Evolutionary conservation across 2,888 invertebrate species (phyloP), one percentile per base, ranked within the genome.

Genomic region (Biston stratarius): DNA sequence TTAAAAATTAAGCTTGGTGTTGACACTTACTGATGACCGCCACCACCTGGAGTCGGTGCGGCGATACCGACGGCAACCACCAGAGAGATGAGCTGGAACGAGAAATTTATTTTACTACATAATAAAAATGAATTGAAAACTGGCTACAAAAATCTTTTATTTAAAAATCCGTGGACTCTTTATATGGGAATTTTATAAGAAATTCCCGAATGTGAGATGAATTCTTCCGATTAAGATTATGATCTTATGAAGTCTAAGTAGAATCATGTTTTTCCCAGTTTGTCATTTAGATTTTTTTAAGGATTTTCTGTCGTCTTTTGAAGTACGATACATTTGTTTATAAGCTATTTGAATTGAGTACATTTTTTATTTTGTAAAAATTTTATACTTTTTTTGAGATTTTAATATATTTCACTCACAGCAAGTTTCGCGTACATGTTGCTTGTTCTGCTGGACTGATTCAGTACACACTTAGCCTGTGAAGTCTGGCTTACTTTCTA

Each of bases 361-460:
- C 9, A 42, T 42, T 42, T n/a, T 42, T 10, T 10, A 42, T 38
- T 38, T 38, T 8, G 6, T 9, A 5, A 14, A 34, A 14, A 34
- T 6, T 2, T 9, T 48, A 3, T 34, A 6, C 8, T 9, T 38
- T 14, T 38, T 9, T 36, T 14, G 11, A 40, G 6, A 6, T 40
- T 53, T 9, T 24, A 38, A n/a, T 12, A 33, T 33, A 33, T 42
- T 12, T 10, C 12, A 90, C 93, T 93, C 89, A 93, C 93, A 85
- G 93, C 89, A 87, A 93, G 86, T 89, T 92, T 92, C 73, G 93
- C 88, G 93, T 91, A 91, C 93, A 93, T 93, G 84, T 89, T 92
- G 87, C 82, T 83, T 85, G 78, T 70, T 73, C 83, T 79, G 92
- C 92, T 92, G 92, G 92, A 91, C 89, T 91, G 92, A 90, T 86